phyloP scores from a whole-genome alignment of 2,113 vertebrate species.

The Vimba vimba region DNA sequence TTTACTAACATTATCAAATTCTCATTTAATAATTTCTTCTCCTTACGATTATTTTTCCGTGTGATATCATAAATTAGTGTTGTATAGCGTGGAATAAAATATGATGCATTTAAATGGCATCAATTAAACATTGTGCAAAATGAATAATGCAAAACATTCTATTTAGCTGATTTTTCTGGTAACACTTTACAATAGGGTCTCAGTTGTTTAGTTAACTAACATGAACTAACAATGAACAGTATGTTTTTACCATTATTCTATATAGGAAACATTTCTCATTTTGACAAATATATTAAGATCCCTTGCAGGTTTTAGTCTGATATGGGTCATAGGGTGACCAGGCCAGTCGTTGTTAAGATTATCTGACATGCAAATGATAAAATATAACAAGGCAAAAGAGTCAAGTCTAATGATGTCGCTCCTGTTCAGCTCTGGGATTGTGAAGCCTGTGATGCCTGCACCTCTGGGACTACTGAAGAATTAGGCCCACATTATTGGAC shows the following conservation, averaged over 20 bases:
- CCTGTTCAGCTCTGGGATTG: conserved; percentile 25
- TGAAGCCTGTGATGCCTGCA: conserved; percentile 46
- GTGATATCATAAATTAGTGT: too few species aligned
- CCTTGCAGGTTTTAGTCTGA: neutral
- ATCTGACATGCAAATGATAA: conserved; percentile 58
- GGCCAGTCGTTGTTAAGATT: conserved; percentile 43
- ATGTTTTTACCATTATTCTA: too few species aligned
- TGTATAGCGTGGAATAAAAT: too few species aligned
- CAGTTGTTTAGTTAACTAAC: too few species aligned
- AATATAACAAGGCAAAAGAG: conserved; percentile 63
- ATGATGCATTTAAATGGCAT: neutral
- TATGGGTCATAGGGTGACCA: conserved; percentile 41
- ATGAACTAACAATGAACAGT: too few species aligned
- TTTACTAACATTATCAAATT: neutral
- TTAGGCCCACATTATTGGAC: conserved; percentile 57
- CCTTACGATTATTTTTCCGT: too few species aligned
- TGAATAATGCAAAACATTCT: neutral
- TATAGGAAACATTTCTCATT: too few species aligned
- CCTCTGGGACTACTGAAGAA: conserved; percentile 27
- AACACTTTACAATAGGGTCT: too few species aligned
- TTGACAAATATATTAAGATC: neutral
- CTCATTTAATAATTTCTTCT: too few species aligned
- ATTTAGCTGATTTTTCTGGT: neutral
- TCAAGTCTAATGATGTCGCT: conserved; percentile 63
- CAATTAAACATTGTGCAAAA: neutral